Evolutionary conservation across 1,140 invertebrate genomes (phyloP).

Genomic region (Manduca sexta): DNA sequence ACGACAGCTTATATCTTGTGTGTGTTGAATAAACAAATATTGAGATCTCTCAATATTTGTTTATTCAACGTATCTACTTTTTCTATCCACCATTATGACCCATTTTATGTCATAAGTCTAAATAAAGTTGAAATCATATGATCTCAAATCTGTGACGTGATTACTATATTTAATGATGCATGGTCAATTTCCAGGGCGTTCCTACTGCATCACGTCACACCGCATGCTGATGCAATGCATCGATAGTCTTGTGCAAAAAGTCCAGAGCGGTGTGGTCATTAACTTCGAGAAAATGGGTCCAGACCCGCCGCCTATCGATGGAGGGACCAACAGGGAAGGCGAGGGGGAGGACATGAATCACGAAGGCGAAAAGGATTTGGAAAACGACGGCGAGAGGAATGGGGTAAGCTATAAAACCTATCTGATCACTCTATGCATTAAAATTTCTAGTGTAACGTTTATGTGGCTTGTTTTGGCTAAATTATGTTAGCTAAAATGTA

Average conservation of each 20-base stretch:
- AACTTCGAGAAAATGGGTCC: slow-evolving; percentile 97
- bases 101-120: not conserved
- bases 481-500: too few relatives aligned
- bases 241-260: slow-evolving; percentile 97
- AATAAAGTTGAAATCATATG: not conserved
- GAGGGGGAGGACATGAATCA: slow-evolving; percentile 43
- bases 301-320: slow-evolving; percentile 83
- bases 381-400: slow-evolving; percentile 53
- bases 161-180: not conserved
- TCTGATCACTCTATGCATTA: too few relatives aligned
- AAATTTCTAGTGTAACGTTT: too few relatives aligned
- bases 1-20: too few relatives aligned
- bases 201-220: slow-evolving; percentile 96
- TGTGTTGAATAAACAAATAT: too few relatives aligned
- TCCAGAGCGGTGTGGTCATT: slow-evolving; percentile 97
- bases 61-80: too few relatives aligned
- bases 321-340: slow-evolving; percentile 44
- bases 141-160: not conserved
- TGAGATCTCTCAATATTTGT: too few relatives aligned
- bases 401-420: slow-evolving; percentile 58
- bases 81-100: too few relatives aligned
- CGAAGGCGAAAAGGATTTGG: slow-evolving; percentile 55
- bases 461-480: too few relatives aligned
- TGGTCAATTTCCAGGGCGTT: slow-evolving; percentile 81
- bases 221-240: slow-evolving; percentile 96